These are phyloP conservation scores for Lasioglossum pauxillum DNA, from an alignment of 2,888 invertebrate genomes.

Conservation along the genomic window DNA sequence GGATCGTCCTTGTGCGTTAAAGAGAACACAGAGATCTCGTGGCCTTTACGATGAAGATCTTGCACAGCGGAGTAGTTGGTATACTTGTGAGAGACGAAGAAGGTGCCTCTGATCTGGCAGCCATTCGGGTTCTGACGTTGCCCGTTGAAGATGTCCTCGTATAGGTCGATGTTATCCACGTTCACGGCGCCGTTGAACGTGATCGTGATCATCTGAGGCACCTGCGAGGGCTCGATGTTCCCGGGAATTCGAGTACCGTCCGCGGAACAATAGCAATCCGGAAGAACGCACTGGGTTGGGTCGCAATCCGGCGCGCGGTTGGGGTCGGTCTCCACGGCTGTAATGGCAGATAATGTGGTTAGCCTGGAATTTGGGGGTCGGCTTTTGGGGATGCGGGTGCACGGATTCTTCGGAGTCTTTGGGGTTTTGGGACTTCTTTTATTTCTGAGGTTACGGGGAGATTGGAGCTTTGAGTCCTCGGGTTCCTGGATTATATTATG, in stretches of 20 bases:
- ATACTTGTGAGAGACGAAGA: slow-evolving; percentile 97
- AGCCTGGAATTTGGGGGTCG: not conserved
- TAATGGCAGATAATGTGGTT: slow-evolving; percentile 66
- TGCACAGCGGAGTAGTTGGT: slow-evolving; percentile 96
- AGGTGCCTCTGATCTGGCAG: slow-evolving; percentile 94
- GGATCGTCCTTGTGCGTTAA: slow-evolving; percentile 97
- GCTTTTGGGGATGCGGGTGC: not conserved
- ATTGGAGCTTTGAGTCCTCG: not conserved
- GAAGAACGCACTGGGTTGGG: slow-evolving; percentile 93
- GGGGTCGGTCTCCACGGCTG: slow-evolving; percentile 95
- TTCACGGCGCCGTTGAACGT: slow-evolving; percentile 97
- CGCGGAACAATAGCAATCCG: slow-evolving; percentile 97
- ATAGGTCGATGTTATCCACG: slow-evolving; percentile 96
- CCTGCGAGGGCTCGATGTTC: slow-evolving; percentile 92
- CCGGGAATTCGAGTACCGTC: slow-evolving; percentile 96
- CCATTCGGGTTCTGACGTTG: slow-evolving; percentile 94
- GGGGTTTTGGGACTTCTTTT: not conserved
- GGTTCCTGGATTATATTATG: not conserved
- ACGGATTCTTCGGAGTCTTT: not conserved
- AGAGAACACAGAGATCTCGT: slow-evolving; percentile 96
- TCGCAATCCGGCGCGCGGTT: slow-evolving; percentile 97
- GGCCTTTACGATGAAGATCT: slow-evolving; percentile 94
- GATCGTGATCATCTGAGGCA: slow-evolving; percentile 97
- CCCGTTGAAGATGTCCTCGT: slow-evolving; percentile 95
- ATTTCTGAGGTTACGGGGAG: not conserved